Evolutionary conservation across 2,888 invertebrate genomes (phyloP).

Genomic region (Dicranocentrus wangi): DNA sequence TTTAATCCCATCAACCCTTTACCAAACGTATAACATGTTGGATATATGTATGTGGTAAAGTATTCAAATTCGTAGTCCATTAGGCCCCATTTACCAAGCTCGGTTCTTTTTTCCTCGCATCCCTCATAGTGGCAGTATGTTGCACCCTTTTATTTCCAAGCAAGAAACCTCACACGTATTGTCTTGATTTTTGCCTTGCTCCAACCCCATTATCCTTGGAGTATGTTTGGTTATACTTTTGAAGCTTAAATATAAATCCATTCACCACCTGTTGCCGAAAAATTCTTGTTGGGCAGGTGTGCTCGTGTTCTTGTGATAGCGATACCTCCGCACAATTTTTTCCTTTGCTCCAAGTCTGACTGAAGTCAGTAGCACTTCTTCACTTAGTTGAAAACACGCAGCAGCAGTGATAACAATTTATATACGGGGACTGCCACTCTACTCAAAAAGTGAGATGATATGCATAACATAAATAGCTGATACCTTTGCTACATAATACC

Average conservation of each 20-base stretch:
- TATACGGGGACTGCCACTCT: neutral
- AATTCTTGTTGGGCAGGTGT: conserved; percentile 70
- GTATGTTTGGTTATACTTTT: neutral
- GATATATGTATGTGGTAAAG: neutral
- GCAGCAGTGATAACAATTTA: conserved; percentile 30
- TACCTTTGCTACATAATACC: no score
- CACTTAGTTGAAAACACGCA: neutral
- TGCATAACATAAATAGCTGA: neutral
- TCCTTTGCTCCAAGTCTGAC: neutral
- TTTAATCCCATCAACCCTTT: conserved; percentile 7
- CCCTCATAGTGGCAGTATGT: neutral
- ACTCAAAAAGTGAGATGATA: neutral
- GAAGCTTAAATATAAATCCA: conserved; percentile 34
- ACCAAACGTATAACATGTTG: neutral
- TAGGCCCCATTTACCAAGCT: neutral
- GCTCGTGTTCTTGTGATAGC: conserved; percentile 60
- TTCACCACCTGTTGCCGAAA: conserved; percentile 71
- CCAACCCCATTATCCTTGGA: conserved; percentile 1
- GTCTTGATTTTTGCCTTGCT: conserved; percentile 26
- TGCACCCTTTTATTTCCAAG: neutral
- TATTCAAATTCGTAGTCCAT: conserved; percentile 13
- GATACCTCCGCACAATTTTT: conserved; percentile 4
- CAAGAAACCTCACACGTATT: conserved; percentile 29
- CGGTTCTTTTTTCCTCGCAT: neutral
- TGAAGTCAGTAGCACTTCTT: conserved; percentile 6